Evolutionary conservation across 23 tunicate genomes (phyloP), one percentile per base, ranked within the genome.

Genomic region (Corella eumyota): DNA sequence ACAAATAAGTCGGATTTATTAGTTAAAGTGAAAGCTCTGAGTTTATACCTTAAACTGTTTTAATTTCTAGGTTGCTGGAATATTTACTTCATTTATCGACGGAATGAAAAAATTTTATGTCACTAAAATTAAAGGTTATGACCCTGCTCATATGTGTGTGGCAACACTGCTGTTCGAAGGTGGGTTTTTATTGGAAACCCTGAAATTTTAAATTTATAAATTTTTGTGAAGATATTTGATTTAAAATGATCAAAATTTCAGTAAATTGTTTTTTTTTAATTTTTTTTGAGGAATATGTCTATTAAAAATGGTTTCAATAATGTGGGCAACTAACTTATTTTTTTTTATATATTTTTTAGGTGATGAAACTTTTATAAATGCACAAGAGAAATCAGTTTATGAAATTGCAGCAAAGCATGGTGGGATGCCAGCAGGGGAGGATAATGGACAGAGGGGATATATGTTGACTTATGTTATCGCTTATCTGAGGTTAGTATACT

Each of bases 391-490:
- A 52, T 30, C 65, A 26, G 85, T 88, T 36, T 88, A 80, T 40
- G 81, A 88, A 46, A 88, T 88, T 3, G 96, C 96, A 2, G 71
- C 88, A 2, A 72, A 73, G 38, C 62, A 88, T 31, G 56, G 66
- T 3, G 96, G 96, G 0, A 88, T 88, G 96, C 77, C 96, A 1
- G 96, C 96, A 13, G 96, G 96, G 11, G 96, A 88, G 47, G 96
- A 88, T 2, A 88, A 88, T 68, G 96, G 96, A 2, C 86, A 77
- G 40, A 49, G 90, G 44, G 96, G 96, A 2, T 88, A 88, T 61
- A 88, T 88, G 96, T 66, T 88, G 47, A 88, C 96, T 5, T 88
- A 72, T 56, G 96, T 73, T 0, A 77, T 88, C 33, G 96, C 96
- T 28, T 88, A 88, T 62, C 70, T 88, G 2, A 67, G 88, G 88